Evolutionary conservation across 2,888 invertebrate genomes (phyloP).

Genomic region (Melipona bicolor): DNA sequence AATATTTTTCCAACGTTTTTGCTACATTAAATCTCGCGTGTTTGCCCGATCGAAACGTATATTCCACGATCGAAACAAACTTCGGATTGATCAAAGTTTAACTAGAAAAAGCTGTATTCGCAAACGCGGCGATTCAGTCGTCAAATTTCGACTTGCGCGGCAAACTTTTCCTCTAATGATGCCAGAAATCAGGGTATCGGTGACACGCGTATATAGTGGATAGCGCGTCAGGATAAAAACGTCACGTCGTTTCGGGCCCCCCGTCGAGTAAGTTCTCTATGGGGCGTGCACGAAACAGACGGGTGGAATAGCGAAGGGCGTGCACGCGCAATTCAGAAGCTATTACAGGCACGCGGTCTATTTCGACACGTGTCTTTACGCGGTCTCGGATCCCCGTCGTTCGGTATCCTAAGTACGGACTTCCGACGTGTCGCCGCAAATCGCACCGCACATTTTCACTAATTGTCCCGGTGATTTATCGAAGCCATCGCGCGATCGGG

Average conservation of each 20-base stretch:
- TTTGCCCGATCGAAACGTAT: neutral
- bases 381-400: conserved; percentile 78
- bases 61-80: neutral
- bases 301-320: conserved; percentile 70
- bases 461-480: conserved; percentile 55
- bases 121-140: neutral
- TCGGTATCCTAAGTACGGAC: conserved; percentile 68
- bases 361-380: conserved; percentile 80
- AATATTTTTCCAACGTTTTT: too few species aligned
- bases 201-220: conserved; percentile 61
- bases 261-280: conserved; percentile 37
- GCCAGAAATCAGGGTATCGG: conserved; percentile 62
- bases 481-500: neutral
- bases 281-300: conserved; percentile 55
- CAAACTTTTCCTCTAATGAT: conserved; percentile 20
- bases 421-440: conserved; percentile 57
- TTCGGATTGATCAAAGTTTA: neutral
- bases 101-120: neutral
- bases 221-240: conserved; percentile 65
- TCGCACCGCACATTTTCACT: conserved; percentile 28
- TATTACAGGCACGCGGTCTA: conserved; percentile 78
- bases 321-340: conserved; percentile 71
- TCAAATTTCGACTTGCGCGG: conserved; percentile 9
- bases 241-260: conserved; percentile 65
- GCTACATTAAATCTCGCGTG: too few species aligned